Percentiles rank a stretch among this genome's conserved stretches.
Evolutionary conservation across 2,888 invertebrate species (phyloP).

Genomic region (Elgonia sp.): DNA sequence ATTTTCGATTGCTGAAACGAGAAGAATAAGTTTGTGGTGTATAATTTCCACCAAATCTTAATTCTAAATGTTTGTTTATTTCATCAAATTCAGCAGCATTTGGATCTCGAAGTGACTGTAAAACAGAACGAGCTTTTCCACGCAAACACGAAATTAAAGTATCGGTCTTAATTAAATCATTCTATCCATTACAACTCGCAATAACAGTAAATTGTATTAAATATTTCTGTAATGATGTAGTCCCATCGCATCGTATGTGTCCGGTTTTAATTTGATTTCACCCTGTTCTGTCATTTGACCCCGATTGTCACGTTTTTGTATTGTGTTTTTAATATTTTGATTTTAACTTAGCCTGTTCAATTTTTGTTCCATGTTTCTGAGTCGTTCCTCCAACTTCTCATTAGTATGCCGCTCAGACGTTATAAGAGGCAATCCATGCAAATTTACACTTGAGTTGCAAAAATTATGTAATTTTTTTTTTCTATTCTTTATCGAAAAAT

Average conservation of each 20-base stretch:
- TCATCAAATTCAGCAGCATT: background rate
- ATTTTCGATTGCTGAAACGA: background rate
- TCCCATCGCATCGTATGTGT: slow-evolving; percentile 14
- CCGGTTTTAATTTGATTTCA: slow-evolving; percentile 16
- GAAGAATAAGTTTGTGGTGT: background rate
- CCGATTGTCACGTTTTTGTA: too few relatives aligned
- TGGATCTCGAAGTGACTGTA: background rate
- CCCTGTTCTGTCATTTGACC: slow-evolving; percentile 7
- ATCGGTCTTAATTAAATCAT: background rate
- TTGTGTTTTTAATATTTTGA: too few relatives aligned
- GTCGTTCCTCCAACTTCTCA: too few relatives aligned
- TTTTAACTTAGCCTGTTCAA: too few relatives aligned
- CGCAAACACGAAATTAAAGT: slow-evolving; percentile 27
- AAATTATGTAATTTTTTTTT: too few relatives aligned
- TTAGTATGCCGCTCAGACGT: too few relatives aligned
- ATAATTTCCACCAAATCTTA: slow-evolving; percentile 8
- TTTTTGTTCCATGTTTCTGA: too few relatives aligned
- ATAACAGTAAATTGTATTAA: slow-evolving; percentile 29
- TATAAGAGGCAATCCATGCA: too few relatives aligned
- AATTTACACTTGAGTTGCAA: too few relatives aligned
- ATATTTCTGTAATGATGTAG: slow-evolving; percentile 6
- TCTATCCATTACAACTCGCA: slow-evolving; percentile 1
- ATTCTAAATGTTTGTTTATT: background rate
- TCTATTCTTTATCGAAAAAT: too few relatives aligned
- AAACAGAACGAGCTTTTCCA: slow-evolving; percentile 16